These are phyloP conservation scores for Ophion ellenae DNA, from an alignment of 2,888 invertebrate species.

Conservation along the genomic window DNA sequence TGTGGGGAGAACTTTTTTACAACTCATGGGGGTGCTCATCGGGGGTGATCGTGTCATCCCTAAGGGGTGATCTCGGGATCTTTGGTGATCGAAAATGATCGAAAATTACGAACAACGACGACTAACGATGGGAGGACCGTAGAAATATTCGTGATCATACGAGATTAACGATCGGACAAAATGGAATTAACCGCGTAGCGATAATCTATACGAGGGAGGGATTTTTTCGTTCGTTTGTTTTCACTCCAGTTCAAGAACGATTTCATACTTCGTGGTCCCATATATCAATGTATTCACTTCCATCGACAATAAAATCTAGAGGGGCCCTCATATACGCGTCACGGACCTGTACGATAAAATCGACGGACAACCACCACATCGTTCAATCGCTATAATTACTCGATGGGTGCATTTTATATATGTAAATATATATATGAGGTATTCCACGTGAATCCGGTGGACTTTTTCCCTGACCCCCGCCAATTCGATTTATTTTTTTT, in stretches of 20 bases:
- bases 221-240: slow-evolving; percentile 9
- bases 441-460: too few species aligned
- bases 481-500: too few species aligned
- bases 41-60: neutral
- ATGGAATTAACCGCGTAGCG: neutral
- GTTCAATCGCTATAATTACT: neutral
- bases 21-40: neutral
- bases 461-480: too few species aligned
- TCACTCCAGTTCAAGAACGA: slow-evolving; percentile 15
- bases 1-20: too few species aligned
- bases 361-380: slow-evolving; percentile 6
- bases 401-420: neutral
- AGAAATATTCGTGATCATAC: neutral
- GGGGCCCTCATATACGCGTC: neutral
- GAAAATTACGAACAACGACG: neutral
- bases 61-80: too few species aligned
- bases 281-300: slow-evolving; percentile 67
- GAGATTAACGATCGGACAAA: neutral
- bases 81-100: neutral
- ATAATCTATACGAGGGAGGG: neutral
- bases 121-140: neutral
- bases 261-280: slow-evolving; percentile 75
- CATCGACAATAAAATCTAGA: slow-evolving; percentile 25
- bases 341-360: slow-evolving; percentile 9
- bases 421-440: neutral